phyloP scores from a whole-genome alignment of 37 sponge, comb jelly and placozoan species.

The Geodia barretti region DNA sequence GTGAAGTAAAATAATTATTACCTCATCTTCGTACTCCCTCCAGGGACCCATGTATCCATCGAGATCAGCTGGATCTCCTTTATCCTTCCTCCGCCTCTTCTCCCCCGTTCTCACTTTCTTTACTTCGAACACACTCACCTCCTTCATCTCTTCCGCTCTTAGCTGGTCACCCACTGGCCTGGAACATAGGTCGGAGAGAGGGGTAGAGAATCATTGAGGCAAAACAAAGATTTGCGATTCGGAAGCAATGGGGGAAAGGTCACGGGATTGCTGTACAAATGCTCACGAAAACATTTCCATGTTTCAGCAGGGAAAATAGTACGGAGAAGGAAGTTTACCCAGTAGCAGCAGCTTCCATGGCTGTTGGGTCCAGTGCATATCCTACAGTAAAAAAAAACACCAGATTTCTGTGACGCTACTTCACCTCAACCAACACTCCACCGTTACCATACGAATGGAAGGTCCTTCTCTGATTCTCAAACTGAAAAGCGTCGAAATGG shows the following conservation, averaged over 20 bases:
- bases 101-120: conserved; percentile 48
- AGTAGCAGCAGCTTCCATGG: background rate
- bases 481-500: conserved; percentile 88
- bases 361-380: conserved; percentile 79
- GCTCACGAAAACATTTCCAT: too few species aligned
- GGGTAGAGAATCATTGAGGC: too few species aligned
- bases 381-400: conserved; percentile 28
- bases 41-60: conserved; percentile 97
- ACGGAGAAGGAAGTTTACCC: too few species aligned
- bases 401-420: background rate
- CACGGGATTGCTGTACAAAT: too few species aligned
- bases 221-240: too few species aligned
- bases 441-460: conserved; percentile 64
- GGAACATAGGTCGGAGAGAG: too few species aligned
- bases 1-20: too few species aligned
- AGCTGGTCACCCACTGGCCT: conserved; percentile 84
- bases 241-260: too few species aligned
- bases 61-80: conserved; percentile 81
- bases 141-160: conserved; percentile 53
- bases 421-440: background rate
- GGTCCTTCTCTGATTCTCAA: conserved; percentile 96
- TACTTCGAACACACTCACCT: conserved; percentile 82
- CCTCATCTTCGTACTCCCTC: conserved; percentile 87
- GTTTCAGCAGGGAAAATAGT: too few species aligned
- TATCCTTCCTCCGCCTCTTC: conserved; percentile 82